Conservation (phyloP, 1,140 invertebrate species). For the Papilio glaucus region DNA sequence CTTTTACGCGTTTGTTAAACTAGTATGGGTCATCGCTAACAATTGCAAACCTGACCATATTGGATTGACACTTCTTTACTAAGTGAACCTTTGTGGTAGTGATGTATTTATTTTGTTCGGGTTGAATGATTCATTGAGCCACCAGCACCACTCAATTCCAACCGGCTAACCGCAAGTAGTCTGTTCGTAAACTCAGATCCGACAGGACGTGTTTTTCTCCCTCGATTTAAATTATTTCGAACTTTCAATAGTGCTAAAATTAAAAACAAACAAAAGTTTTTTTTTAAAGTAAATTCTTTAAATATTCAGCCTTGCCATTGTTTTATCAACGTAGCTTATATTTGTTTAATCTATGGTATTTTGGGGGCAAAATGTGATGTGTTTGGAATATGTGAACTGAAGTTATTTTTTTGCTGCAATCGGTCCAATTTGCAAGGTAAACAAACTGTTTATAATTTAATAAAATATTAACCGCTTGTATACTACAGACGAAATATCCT, state of each 20-base stretch:
- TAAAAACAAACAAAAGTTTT: not conserved
- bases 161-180: not conserved
- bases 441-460: constrained; percentile 14
- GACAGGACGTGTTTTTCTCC: constrained; percentile 14
- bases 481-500: not conserved
- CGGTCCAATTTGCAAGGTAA: constrained; percentile 24
- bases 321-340: not conserved
- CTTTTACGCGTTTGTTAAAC: constrained; percentile 12
- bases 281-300: not conserved
- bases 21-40: constrained; percentile 15
- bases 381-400: constrained; percentile 7
- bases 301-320: not conserved
- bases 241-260: not conserved
- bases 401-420: constrained; percentile 15
- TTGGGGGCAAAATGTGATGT: constrained; percentile 11
- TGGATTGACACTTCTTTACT: not conserved
- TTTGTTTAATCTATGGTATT: constrained; percentile 6
- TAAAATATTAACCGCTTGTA: not conserved
- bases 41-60: constrained; percentile 25
- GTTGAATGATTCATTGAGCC: constrained; percentile 23
- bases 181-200: constrained; percentile 2
- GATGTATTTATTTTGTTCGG: constrained; percentile 8
- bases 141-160: not conserved
- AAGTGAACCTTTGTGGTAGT: constrained; percentile 6
- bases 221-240: not conserved